Evolutionary conservation across 1,140 invertebrate genomes (phyloP), one percentile per base, ranked within the genome.

Genomic region (Orius insidiosus): DNA sequence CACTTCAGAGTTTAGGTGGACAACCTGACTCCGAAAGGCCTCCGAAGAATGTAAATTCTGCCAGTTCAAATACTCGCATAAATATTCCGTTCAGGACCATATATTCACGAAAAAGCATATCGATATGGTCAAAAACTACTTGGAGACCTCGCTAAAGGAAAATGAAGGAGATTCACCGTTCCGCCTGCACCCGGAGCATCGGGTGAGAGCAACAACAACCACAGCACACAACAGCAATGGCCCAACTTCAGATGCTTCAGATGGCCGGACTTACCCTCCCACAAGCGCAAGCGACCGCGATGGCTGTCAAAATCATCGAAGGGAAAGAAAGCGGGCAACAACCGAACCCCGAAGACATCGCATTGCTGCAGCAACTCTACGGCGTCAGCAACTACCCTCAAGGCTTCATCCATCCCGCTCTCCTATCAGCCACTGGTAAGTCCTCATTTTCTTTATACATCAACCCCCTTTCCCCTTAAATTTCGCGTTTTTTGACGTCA

Each of bases 41-140:
- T 82, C 85, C 1, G 86, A 90, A 53, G 85, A 89, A 56, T 95
- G 89, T 64, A 77, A 76, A 51, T 71, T 85, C 37, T 95, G 89
- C 66, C 76, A 77, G 53, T 85, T 92, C 60, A 86, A 85, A 56
- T 94, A 92, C 62, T 85, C 84, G 40, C 76, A 87, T 60, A 92
- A 92, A 63, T 89, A 86, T 59, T 86, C 85, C 3, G 73, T 92
- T 36, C 88, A 93, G 68, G 89, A 94, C 60, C 89, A 95, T 62
- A 83, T 95, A 51, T 95, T 95, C 63, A 90, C 87, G 32, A 81
- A 80, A 54, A 70, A 72, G 34, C 85, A 90, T 63, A 86, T 90
- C 58, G 80, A 80, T 43, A 73, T 78, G 46, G 79, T 88, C 41
- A 78, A 80, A 51, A 70, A 73, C 50, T 74, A 79, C 53, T 68